These are phyloP conservation scores for Meteorus colon DNA, from an alignment of 2,888 invertebrate species.

Conservation along the genomic window DNA sequence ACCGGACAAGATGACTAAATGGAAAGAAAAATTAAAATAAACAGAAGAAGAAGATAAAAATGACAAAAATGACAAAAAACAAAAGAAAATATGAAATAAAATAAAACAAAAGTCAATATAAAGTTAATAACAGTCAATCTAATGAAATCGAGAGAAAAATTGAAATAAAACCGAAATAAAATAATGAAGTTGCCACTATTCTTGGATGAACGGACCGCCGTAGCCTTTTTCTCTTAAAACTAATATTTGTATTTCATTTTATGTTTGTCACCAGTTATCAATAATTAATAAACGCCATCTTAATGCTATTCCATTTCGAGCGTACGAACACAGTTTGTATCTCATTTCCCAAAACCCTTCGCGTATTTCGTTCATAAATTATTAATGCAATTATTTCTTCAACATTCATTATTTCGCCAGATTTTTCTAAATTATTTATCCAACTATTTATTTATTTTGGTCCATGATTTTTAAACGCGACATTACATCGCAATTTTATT, in stretches of 20 bases:
- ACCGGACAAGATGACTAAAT: constrained; percentile 46
- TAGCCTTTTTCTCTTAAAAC: constrained; percentile 46
- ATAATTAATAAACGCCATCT: constrained; percentile 46
- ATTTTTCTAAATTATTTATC: constrained; percentile 29
- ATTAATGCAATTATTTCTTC: constrained; percentile 8
- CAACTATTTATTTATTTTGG: constrained; percentile 47
- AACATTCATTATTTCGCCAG: constrained; percentile 18
- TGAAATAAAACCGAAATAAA: constrained; percentile 28
- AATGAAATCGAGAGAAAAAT: constrained; percentile 33
- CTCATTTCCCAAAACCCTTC: constrained; percentile 43
- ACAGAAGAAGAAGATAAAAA: too few relatives aligned
- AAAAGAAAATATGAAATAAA: constrained; percentile 34
- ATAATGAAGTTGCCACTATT: constrained; percentile 32
- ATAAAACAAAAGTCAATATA: constrained; percentile 20
- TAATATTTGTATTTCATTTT: constrained; percentile 40
- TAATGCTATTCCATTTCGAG: constrained; percentile 46
- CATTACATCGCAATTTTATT: constrained; percentile 44
- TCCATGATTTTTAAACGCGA: constrained; percentile 52
- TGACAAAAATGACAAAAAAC: not conserved
- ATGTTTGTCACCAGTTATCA: constrained; percentile 49
- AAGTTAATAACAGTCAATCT: constrained; percentile 23
- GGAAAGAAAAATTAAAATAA: constrained; percentile 35
- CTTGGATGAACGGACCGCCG: constrained; percentile 46
- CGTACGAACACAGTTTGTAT: constrained; percentile 54
- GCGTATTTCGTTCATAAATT: constrained; percentile 19